Conservation (phyloP, 2,888 invertebrate genomes). For the Oithona nana region DNA sequence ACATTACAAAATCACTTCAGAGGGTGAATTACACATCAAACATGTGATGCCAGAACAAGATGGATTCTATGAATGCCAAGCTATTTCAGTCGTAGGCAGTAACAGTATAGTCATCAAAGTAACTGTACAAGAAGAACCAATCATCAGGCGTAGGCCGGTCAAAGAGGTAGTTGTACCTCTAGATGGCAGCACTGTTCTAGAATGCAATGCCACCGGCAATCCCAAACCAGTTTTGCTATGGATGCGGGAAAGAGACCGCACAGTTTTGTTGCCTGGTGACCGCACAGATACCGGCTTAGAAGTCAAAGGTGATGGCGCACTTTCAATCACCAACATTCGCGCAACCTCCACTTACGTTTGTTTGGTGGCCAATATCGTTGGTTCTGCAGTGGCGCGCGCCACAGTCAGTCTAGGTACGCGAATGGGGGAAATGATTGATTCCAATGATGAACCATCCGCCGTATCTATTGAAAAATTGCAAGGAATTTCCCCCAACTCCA, state of each 20-base stretch:
- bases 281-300: slow-evolving; percentile 7
- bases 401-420: not conserved
- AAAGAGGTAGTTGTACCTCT: not conserved
- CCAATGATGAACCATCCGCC: not conserved
- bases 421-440: not conserved
- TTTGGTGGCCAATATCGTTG: slow-evolving; percentile 1
- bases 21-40: not conserved
- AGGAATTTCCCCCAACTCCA: slow-evolving; percentile 5
- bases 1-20: not conserved
- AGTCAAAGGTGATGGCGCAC: not conserved
- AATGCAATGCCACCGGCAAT: not conserved
- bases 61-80: not conserved
- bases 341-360: not conserved
- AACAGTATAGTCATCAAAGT: not conserved
- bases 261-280: slow-evolving; percentile 4
- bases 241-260: slow-evolving; percentile 9
- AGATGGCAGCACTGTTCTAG: not conserved
- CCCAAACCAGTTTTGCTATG: slow-evolving; percentile 4
- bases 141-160: not conserved
- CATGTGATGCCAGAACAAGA: not conserved
- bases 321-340: not conserved
- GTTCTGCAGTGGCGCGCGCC: not conserved
- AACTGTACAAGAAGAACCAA: not conserved
- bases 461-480: not conserved
- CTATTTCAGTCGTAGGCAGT: not conserved